These are phyloP conservation scores for Cepphus grylle DNA, from an alignment of 2,113 vertebrate genomes.

Conservation along the genomic window DNA sequence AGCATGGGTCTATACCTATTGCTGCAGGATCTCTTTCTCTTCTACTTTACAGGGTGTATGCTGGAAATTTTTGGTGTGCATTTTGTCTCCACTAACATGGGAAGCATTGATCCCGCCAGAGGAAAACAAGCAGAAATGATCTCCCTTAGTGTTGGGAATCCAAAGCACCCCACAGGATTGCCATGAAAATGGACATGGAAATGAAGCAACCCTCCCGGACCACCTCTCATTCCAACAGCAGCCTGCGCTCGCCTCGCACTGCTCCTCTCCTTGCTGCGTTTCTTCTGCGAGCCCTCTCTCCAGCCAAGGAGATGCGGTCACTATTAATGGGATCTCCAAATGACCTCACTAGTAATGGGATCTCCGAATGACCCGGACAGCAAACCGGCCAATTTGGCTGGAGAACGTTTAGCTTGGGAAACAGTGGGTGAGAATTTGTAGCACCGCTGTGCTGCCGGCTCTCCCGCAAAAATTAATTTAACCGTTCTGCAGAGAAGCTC, in stretches of 20 bases:
- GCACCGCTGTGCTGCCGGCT: background rate
- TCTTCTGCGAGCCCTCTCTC: background rate
- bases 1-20: background rate
- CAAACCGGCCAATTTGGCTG: background rate
- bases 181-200: background rate
- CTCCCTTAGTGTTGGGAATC: background rate
- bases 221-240: background rate
- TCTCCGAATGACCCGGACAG: background rate
- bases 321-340: background rate
- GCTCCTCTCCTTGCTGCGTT: background rate
- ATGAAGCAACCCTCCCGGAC: background rate
- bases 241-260: accelerated
- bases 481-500: background rate
- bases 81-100: background rate
- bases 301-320: background rate
- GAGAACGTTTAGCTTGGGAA: background rate
- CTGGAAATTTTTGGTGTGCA: background rate
- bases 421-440: background rate
- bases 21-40: background rate
- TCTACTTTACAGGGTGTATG: background rate
- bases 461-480: background rate
- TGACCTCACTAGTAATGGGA: background rate
- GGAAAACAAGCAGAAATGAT: background rate
- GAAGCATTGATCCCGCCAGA: background rate
- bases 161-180: background rate